phyloP scores from a whole-genome alignment of 1,140 invertebrate species.

The Chionoecetes opilio region DNA sequence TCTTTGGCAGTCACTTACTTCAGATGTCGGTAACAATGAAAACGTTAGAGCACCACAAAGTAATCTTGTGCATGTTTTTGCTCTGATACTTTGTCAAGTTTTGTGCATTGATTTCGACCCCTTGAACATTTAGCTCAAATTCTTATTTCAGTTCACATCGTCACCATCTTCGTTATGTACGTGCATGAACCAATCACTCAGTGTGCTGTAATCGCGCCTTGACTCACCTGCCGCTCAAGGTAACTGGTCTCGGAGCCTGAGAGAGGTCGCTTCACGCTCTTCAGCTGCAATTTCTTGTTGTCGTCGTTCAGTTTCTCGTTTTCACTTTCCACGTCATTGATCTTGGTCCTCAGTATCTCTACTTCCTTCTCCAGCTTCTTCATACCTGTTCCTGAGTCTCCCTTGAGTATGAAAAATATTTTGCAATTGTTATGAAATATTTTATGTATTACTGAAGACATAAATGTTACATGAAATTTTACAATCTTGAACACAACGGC shows the following conservation, averaged over 20 bases:
- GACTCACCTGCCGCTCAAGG: slow-evolving; percentile 79
- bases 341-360: slow-evolving; percentile 62
- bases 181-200: too few relatives aligned
- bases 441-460: not conserved
- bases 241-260: slow-evolving; percentile 78
- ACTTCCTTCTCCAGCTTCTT: slow-evolving; percentile 86
- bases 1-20: too few relatives aligned
- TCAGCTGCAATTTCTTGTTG: slow-evolving; percentile 87
- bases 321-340: slow-evolving; percentile 87
- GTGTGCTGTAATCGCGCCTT: too few relatives aligned
- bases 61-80: too few relatives aligned
- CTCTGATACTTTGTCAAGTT: too few relatives aligned
- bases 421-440: not conserved
- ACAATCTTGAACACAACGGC: too few relatives aligned
- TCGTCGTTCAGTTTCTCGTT: slow-evolving; percentile 90
- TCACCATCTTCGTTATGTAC: too few relatives aligned
- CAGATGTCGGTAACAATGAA: too few relatives aligned
- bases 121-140: too few relatives aligned
- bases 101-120: too few relatives aligned
- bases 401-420: not conserved
- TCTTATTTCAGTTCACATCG: too few relatives aligned
- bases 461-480: not conserved
- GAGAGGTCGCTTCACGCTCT: slow-evolving; percentile 79
- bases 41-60: too few relatives aligned
- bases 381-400: not conserved